Conservation (phyloP, 1,140 invertebrate genomes). For the Bombus superbus region DNA sequence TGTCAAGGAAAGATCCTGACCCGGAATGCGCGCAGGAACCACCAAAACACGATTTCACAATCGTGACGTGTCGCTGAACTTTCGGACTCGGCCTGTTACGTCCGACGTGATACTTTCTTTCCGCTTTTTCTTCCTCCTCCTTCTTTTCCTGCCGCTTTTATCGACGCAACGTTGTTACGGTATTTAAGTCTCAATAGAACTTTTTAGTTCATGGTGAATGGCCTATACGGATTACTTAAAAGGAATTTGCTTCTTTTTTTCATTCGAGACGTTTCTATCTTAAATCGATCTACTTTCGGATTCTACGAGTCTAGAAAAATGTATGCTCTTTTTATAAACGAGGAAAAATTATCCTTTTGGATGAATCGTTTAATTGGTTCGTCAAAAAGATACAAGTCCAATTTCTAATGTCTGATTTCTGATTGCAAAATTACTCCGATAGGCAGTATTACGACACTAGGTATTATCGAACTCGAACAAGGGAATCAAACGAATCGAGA, state of each 20-base stretch:
- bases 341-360: too few species aligned
- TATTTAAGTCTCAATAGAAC: not conserved
- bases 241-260: not conserved
- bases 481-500: not conserved
- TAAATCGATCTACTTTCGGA: not conserved
- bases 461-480: not conserved
- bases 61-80: constrained; percentile 30
- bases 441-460: too few species aligned
- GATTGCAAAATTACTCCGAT: not conserved
- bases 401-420: too few species aligned
- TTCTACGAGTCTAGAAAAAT: not conserved
- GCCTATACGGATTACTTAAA: not conserved
- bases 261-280: not conserved
- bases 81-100: not conserved
- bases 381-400: too few species aligned
- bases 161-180: not conserved
- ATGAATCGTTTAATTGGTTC: not conserved
- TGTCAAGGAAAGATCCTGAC: constrained; percentile 56
- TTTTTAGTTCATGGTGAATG: not conserved
- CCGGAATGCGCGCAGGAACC: constrained; percentile 53
- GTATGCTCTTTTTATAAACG: not conserved
- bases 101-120: constrained; percentile 13
- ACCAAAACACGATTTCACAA: constrained; percentile 65
- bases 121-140: not conserved
- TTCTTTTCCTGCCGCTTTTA: not conserved